Conservation (phyloP, 2,797 vertebrate genomes). For the Heterohyrax brucei region DNA sequence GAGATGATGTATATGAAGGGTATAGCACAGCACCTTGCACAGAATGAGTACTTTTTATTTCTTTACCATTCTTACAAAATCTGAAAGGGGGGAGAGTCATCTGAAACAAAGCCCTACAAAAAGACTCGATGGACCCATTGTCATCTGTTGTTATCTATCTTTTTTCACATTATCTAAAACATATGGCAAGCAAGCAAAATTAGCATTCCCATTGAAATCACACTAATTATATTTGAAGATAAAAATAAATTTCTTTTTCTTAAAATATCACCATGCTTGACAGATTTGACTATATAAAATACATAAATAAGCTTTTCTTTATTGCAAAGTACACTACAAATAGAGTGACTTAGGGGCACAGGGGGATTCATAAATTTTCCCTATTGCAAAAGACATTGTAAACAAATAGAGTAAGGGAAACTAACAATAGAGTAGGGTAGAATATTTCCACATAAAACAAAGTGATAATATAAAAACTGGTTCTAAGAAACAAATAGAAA, state of each 20-base stretch:
- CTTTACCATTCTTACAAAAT: background rate
- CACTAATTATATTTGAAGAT: background rate
- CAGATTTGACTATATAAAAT: constrained; percentile 64
- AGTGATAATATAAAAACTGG: background rate
- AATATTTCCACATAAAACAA: constrained; percentile 45
- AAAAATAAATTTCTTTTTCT: constrained; percentile 75
- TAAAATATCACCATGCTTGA: constrained; percentile 75
- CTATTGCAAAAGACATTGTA: background rate
- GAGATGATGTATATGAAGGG: background rate
- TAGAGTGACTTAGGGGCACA: background rate
- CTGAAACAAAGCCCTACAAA: background rate
- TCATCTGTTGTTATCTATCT: constrained; percentile 62
- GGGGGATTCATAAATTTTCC: constrained; percentile 10
- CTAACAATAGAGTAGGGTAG: constrained; percentile 31
- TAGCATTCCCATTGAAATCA: background rate
- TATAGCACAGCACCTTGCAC: accelerated
- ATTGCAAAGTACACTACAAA: constrained; percentile 22
- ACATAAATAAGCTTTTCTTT: constrained; percentile 61
- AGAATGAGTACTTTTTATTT: accelerated
- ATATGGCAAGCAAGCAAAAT: constrained; percentile 69
- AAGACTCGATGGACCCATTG: background rate
- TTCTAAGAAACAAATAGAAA: background rate
- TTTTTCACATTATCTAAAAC: constrained; percentile 55
- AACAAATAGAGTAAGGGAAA: background rate
- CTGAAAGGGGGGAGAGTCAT: background rate